Base-by-base conservation (phyloP, 2,113 vertebrate genomes). In the Grammomys surdaster region DNA sequence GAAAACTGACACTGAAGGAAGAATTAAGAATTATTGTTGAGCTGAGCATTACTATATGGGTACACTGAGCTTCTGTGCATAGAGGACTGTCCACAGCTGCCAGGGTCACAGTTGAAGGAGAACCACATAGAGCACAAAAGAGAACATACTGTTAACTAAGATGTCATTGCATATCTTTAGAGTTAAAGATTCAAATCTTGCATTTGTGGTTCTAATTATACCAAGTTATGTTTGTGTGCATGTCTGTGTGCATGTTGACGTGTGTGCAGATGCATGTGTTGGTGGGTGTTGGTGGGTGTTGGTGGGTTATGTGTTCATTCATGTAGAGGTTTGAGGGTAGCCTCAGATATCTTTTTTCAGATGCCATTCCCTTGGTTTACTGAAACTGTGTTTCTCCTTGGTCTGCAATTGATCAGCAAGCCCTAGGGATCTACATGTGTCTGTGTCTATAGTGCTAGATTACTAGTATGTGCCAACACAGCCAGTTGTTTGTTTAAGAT, bases 1-100 rank as follows among this genome's bases (percentile, higher is more conserved):
- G 70, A 87, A 76, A 84, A n/a, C 3, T 67, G 54, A 80, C 13
- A 65, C 1, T 70, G 58, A 95, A 12, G 24, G 85, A 86, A 24
- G 46, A 94, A 86, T 65, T 51, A 33, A 17, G 43, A 94, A 82
- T 76, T 54, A 40, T 26, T n/a, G 69, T 54, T 28, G 84, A 94
- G 20, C 26, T 63, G 12, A 93, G 2, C 40, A 13, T 91, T 40
- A 31, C 28, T 69, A 65, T 51, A 7, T n/a, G 40, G 5, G 2
- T n/a, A 19, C 31, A 63, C 22, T 33, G 17, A 17, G 24, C 1
- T 7, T 7, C 20, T 1, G 24, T 10, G 10, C 11, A 7, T 0
- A n/a, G 69, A 75, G 14, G 14, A 1, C 56, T 63, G 20, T 8
- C 43, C 19, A 70, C 31, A 88, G 6, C 31, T 40, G 6, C 0